Evolutionary conservation across 2,113 vertebrate species (phyloP), one percentile per base, ranked within the genome.

Genomic region (Phocoena phocoena): DNA sequence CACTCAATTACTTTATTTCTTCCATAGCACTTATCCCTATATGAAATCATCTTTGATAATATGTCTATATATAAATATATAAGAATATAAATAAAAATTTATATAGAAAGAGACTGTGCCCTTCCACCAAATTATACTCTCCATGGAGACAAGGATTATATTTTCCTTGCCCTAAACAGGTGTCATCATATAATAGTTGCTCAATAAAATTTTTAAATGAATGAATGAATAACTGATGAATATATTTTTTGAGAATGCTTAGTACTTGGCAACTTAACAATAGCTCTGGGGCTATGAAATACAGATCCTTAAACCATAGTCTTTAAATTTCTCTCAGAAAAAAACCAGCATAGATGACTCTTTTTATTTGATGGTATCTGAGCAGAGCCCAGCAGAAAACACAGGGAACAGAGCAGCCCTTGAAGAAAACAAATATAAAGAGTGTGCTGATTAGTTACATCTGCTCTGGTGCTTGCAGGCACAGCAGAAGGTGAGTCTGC

Each of bases 371-470:
- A 36, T 80, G 58, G 28, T 25, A 44, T 88, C 65, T 93, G 68
- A 94, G 73, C 47, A 63, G n/a, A 84, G 81, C 31, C 31, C 18
- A 50, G 31, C 17, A 87, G 63, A 95, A 96, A 87, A 63, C 21
- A 1, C 62, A 92, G 50, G 68, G 63, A 74, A 20, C 77, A 87
- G 58, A 93, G 7, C 80, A 9, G 77, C 6, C 60, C 41, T 96
- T 58, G 77, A 95, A 85, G 88, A 73, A 83, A 96, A 95, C 70
- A 88, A 90, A 95, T 12, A 26, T 21, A n/a, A 36, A 26, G 60
- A 60, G 44, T 5, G 47, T 76, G 44, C 84, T 95, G 80, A 95
- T 97, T 96, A 97, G 87, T 96, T 68, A 65, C 81, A 85, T 95
- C 90, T 92, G 84, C 81, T 88, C 81, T 15, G 18, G 28, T 53